Evolutionary conservation across 1,140 invertebrate species (phyloP).

Genomic region (Nautilus pompilius): DNA sequence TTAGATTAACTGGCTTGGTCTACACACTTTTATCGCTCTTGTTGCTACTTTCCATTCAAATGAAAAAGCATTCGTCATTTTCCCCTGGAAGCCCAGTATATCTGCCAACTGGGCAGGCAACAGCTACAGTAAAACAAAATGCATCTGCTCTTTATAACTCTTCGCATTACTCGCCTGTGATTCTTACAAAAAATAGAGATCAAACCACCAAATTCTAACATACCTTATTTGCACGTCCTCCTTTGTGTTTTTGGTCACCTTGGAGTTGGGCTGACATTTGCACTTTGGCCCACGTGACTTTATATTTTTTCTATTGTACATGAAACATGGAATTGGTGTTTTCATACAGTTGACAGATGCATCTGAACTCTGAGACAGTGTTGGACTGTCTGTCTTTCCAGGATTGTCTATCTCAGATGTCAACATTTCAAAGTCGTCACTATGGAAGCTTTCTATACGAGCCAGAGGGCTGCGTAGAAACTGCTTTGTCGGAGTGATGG

Average conservation of each 20-base stretch:
- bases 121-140: too few species aligned
- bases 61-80: too few species aligned
- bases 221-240: slow-evolving; percentile 14
- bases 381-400: slow-evolving; percentile 21
- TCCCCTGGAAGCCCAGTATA: too few species aligned
- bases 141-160: too few species aligned
- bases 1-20: too few species aligned
- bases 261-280: slow-evolving; percentile 22
- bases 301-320: slow-evolving; percentile 36
- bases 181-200: too few species aligned
- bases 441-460: slow-evolving; percentile 51
- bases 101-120: too few species aligned
- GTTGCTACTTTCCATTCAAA: too few species aligned
- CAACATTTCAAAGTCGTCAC: slow-evolving; percentile 46
- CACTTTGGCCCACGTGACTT: slow-evolving; percentile 39
- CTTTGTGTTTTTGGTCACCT: slow-evolving; percentile 15
- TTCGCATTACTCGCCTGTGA: too few species aligned
- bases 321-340: slow-evolving; percentile 46
- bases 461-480: slow-evolving; percentile 42
- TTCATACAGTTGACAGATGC: slow-evolving; percentile 34
- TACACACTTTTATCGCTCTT: too few species aligned
- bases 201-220: too few species aligned
- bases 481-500: slow-evolving; percentile 42
- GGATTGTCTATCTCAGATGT: slow-evolving; percentile 13
- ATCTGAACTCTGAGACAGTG: slow-evolving; percentile 13